Evolutionary conservation across 2,888 invertebrate genomes (phyloP).

Genomic region (Anagyrus pseudococci): DNA sequence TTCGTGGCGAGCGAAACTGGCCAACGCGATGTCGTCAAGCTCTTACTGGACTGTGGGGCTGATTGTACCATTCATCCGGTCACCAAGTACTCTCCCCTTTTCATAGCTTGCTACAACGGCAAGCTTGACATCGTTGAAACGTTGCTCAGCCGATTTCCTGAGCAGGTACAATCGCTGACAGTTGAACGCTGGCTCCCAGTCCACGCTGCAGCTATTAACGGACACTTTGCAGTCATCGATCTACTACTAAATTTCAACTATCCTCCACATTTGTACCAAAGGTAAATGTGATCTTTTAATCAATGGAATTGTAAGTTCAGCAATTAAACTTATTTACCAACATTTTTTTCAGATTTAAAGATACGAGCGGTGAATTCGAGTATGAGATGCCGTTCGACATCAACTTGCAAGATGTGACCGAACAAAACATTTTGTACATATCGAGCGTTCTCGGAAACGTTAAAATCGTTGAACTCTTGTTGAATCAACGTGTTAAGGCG

Average conservation of each 20-base stretch:
- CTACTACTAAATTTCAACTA: conserved; percentile 83
- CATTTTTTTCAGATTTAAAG: conserved; percentile 59
- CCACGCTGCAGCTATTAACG: conserved; percentile 91
- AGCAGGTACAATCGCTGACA: conserved; percentile 83
- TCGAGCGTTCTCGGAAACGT: conserved; percentile 85
- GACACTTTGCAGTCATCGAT: conserved; percentile 79
- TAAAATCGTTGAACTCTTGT: conserved; percentile 77
- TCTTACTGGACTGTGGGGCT: conserved; percentile 81
- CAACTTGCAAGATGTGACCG: conserved; percentile 88
- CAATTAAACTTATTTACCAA: neutral
- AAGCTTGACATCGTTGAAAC: conserved; percentile 78
- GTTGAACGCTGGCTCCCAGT: conserved; percentile 92
- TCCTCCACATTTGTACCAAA: conserved; percentile 72
- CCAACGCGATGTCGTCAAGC: conserved; percentile 76
- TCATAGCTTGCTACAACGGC: conserved; percentile 89
- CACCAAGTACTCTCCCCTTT: conserved; percentile 91
- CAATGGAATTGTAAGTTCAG: too few relatives aligned
- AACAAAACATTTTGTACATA: conserved; percentile 89
- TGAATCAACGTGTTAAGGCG: conserved; percentile 75
- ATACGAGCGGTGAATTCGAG: conserved; percentile 77
- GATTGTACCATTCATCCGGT: conserved; percentile 90
- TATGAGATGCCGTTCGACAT: conserved; percentile 91
- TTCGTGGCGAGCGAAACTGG: conserved; percentile 92
- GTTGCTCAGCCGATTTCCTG: conserved; percentile 82
- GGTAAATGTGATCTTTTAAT: conserved; percentile 61